A percentile compares a stretch with the other conserved stretches of the same genome.
phyloP scores from a whole-genome alignment of 2,888 invertebrate genomes.

The Onchidella celtica region DNA sequence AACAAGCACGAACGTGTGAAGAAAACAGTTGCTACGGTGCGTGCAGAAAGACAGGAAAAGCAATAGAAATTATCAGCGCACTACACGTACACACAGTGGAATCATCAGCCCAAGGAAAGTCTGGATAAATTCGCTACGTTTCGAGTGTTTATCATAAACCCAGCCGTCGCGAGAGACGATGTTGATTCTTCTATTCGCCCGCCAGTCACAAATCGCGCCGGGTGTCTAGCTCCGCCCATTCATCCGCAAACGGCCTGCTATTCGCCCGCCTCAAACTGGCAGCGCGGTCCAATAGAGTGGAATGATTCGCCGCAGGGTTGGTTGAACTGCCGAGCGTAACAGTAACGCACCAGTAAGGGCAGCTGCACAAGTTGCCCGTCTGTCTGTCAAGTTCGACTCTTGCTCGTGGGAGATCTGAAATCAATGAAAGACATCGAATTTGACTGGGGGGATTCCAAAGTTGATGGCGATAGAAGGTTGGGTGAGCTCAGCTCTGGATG shows the following conservation, averaged over 20 bases:
- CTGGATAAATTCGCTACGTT: constrained; percentile 23
- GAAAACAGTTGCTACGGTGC: constrained; percentile 5
- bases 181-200: not conserved
- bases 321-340: not conserved
- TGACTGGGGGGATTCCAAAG: not conserved
- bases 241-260: not conserved
- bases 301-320: not conserved
- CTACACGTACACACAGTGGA: constrained; percentile 5
- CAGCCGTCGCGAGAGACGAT: not conserved
- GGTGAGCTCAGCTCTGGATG: not conserved
- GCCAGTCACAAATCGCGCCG: constrained; percentile 7
- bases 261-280: not conserved
- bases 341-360: constrained; percentile 18
- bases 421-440: constrained; percentile 18
- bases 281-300: constrained; percentile 17
- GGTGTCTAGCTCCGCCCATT: not conserved
- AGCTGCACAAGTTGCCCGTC: not conserved
- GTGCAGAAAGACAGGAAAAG: not conserved
- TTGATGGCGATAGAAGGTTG: not conserved
- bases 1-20: constrained; percentile 2
- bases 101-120: constrained; percentile 23
- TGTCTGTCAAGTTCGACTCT: constrained; percentile 21
- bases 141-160: constrained; percentile 39
- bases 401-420: constrained; percentile 11
- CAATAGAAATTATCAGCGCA: constrained; percentile 6